phyloP scores from a whole-genome alignment of 2,797 vertebrate species.

The Natrix natrix region DNA sequence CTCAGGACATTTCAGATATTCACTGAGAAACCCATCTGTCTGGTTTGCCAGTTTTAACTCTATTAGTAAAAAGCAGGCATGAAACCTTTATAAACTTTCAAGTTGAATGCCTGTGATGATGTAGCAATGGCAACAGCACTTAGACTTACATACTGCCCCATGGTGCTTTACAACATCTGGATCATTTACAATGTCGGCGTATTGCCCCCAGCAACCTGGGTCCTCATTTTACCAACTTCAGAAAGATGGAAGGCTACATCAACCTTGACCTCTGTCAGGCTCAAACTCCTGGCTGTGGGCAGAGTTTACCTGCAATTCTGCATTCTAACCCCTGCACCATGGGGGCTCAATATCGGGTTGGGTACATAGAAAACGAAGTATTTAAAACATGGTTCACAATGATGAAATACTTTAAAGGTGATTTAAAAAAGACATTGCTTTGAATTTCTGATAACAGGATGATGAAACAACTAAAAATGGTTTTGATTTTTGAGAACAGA shows the following conservation, averaged over 20 bases:
- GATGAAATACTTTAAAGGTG: neutral
- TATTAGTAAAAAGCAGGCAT: neutral
- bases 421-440: neutral
- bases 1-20: neutral
- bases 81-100: neutral
- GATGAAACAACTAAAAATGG: neutral
- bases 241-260: neutral
- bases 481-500: neutral
- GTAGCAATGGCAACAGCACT: neutral
- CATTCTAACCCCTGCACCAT: neutral
- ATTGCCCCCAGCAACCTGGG: neutral
- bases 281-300: neutral
- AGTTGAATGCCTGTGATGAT: neutral
- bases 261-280: neutral
- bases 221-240: neutral
- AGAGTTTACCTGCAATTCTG: neutral
- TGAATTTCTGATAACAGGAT: neutral
- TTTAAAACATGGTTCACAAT: neutral
- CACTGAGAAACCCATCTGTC: neutral
- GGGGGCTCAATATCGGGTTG: neutral
- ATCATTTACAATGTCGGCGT: neutral
- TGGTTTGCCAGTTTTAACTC: neutral
- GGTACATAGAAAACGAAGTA: neutral
- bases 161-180: neutral
- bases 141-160: neutral